Conservation (phyloP, 2,113 vertebrate species). For the Todiramphus chloris region DNA sequence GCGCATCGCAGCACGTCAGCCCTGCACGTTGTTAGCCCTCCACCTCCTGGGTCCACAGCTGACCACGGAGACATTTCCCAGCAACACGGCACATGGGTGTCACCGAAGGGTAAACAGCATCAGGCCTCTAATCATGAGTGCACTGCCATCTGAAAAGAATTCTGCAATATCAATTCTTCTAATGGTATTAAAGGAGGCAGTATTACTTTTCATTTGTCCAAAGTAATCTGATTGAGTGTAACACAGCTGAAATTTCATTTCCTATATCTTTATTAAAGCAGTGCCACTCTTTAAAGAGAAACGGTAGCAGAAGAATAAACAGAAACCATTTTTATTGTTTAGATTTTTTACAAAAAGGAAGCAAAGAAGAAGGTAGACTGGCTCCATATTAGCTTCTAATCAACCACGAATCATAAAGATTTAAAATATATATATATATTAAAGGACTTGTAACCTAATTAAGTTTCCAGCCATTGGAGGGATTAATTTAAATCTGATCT, state of each 20-base stretch:
- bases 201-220: conserved; percentile 65
- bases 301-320: conserved; percentile 59
- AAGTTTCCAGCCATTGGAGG: background rate
- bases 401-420: conserved; percentile 47
- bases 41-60: background rate
- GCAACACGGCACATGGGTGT: background rate
- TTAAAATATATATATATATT: background rate
- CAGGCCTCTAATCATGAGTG: background rate
- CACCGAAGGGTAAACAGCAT: background rate
- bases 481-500: conserved; percentile 30
- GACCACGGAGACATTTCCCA: background rate
- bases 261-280: conserved; percentile 68
- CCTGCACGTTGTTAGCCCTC: background rate
- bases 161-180: conserved; percentile 13
- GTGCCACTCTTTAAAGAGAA: conserved; percentile 52
- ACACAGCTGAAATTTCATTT: conserved; percentile 65
- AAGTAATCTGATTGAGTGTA: conserved; percentile 64
- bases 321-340: conserved; percentile 57
- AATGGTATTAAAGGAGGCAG: conserved; percentile 57
- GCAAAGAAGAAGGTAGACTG: conserved; percentile 38
- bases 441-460: conserved; percentile 57
- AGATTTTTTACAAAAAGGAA: background rate
- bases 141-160: background rate
- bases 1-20: rapidly evolving
- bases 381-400: conserved; percentile 59